phyloP scores from a whole-genome alignment of 2,888 invertebrate genomes.

The Apamea crenata region DNA sequence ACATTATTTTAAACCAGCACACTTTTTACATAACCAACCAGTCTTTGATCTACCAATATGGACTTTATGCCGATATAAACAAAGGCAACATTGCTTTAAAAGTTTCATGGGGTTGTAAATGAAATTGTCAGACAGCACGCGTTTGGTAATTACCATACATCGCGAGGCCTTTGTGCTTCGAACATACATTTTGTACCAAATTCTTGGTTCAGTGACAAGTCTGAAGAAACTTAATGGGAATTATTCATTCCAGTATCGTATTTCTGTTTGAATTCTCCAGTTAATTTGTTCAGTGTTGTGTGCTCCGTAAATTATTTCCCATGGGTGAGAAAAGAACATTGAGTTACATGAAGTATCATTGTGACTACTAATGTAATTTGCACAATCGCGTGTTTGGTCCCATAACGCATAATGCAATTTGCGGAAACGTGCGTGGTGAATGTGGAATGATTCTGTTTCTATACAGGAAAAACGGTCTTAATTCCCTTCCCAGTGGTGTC shows the following conservation, averaged over 20 bases:
- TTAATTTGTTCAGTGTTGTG: constrained; percentile 29
- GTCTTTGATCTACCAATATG: background rate
- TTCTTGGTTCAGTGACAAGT: constrained; percentile 68
- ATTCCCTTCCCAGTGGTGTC: constrained; percentile 17
- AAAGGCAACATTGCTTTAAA: background rate
- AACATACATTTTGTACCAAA: constrained; percentile 69
- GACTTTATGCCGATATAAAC: background rate
- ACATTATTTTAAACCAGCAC: constrained; percentile 20
- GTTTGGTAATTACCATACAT: constrained; percentile 75
- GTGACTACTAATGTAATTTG: constrained; percentile 25
- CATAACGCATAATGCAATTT: constrained; percentile 24
- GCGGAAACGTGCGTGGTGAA: constrained; percentile 10
- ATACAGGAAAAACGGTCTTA: background rate
- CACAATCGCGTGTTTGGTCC: constrained; percentile 9
- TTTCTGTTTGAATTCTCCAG: constrained; percentile 39
- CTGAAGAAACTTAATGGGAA: constrained; percentile 60
- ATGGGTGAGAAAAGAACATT: constrained; percentile 1
- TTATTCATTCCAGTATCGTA: constrained; percentile 54
- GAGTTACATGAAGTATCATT: background rate
- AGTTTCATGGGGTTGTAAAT: background rate
- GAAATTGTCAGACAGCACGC: constrained; percentile 41
- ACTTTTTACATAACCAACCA: background rate
- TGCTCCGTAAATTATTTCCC: constrained; percentile 40
- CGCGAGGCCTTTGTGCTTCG: constrained; percentile 70
- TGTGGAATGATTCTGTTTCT: background rate